Base-by-base conservation (phyloP, 1,140 invertebrate species). In the Pristionchus pacificus region DNA sequence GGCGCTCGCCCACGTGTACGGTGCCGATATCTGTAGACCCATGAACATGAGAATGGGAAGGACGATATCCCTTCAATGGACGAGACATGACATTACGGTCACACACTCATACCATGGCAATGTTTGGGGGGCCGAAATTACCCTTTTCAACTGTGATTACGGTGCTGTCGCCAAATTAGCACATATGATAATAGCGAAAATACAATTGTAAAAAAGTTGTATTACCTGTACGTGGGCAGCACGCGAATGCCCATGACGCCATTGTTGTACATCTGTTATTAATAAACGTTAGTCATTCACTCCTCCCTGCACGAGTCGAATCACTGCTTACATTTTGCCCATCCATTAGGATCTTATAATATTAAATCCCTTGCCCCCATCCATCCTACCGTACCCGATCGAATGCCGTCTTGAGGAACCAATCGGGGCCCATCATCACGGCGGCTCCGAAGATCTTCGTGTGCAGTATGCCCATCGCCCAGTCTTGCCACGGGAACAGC, bases 401-500 rank as follows among this genome's bases (percentile, higher is more conserved):
- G 60, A 98, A 90, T 1, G 92, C 91, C 2, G 90, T 86, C 60
- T 93, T 90, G 66, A 98, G 86, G 83, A 90, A 90, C 91, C 94
- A 97, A 82, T 97, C 93, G 0, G 95, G 95, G 0, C 93, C 93
- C 93, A 98, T 97, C 88, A 98, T 91, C 0, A 92, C 93, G 1
- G 96, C 86, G 0, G 93, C 95, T 78, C 93, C 95, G n/a, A 94
- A 91, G 70, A 98, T 97, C 87, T 98, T 98, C 1, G 93, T 95
- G 83, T 97, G 96, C 0, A 98, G 86, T 6, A 98, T 92, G 14
- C 96, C 95, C 2, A 97, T 86, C 0, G 93, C 93, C 94, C 93
- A 98, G 85, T 97, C 93, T 87, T 96, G 72, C 57, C 78, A 78
- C 27, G 66, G 61, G 33, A 69, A 70, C 61, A 94, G 88, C 2